Evolutionary conservation across 2,797 vertebrate species (phyloP), one percentile per base, ranked within the genome.

Genomic region (Aldrovandia affinis): DNA sequence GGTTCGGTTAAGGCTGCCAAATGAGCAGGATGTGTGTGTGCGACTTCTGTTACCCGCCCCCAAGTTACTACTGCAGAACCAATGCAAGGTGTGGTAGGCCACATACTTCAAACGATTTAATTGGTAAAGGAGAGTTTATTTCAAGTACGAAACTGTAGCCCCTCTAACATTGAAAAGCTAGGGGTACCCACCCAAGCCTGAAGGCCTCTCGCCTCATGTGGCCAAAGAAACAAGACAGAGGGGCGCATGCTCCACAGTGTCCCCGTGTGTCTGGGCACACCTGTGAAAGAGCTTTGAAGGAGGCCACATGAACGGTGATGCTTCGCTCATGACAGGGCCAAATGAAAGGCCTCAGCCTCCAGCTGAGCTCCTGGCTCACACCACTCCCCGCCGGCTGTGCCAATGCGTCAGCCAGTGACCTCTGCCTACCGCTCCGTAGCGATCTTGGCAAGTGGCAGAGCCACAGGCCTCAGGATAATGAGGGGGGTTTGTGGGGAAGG

Each of bases 401-500:
- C 30, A 7, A 42, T 75, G 39, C 36, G n/a, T 47, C n/a, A 47
- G 42, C 25, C 20, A 63, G 78, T 81, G 83, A 25, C 36, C 25
- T 81, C 50, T 9, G 42, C 44, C 36, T 18, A 20, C 78, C 6
- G 2, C 25, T 33, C 10, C 14, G 63, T 4, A 42, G 39, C 10
- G 44, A 15, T 9, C 18, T 39, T 47, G 9, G 57, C 28, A 18
- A 44, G 28, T 14, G 14, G 18, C 44, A 68, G 18, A 28, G 39
- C 59, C 30, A 7, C 22, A 50, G 55, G 30, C 47, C 44, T 70
- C 22, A 25, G 52, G 36, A n/a, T 65, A 50, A 36, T 78, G 63
- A 65, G 47, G 75, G 68, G 78, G 39, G 65, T 47, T 83, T 54
- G 61, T 50, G 68, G 84, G 77, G 73, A 84, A 75, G 52, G 83